Base-by-base conservation (phyloP, 2,888 invertebrate genomes). In the Quadriops clusia region DNA sequence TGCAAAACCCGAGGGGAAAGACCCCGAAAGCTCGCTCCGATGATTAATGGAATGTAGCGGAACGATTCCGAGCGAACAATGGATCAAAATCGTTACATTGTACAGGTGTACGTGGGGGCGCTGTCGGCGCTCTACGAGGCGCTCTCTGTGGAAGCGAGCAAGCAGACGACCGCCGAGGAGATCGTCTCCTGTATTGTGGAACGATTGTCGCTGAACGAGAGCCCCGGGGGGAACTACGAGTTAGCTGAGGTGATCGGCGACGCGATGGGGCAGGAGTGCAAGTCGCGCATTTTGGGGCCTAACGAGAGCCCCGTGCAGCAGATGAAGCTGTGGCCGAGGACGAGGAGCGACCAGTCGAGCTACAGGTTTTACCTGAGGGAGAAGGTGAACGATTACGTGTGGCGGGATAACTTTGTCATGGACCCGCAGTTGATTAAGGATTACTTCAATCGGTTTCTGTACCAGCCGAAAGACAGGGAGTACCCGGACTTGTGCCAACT, bases 401-500 rank as follows among this genome's bases (percentile, higher is more conserved):
- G 87, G 85, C 74, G 83, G 51, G 87, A 89, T 58, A 79, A 79
- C 54, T 86, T 84, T 60, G 80, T 82, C 11, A 81, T 85, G 70
- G 87, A 87, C 58, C 85, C 89, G 26, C 90, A 93, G 64, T 72
- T 89, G 39, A 84, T 93, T 56, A 79, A 90, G 54, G 89, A 90
- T 58, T 87, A 87, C 62, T 93, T 87, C 61, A 80, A 85, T 58
- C 72, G 85, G 45, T 87, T 94, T 61, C 70, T 93, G 17, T 82
- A 85, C 53, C 91, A 93, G 61, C 90, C 91, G 10, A 79, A 84
- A 54, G 87, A 90, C 61, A 75, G 89, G 46, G 93, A 94, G 56
- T 94, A 93, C 61, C 89, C 93, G 5, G 94, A 95, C 61, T 68
- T 95, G 46, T 94, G 94, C 60, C 91, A 91, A 64, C 67, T 94